A percentile compares a stretch with the other conserved stretches of the same genome.
Evolutionary conservation across 2,113 vertebrate species (phyloP).

Genomic region (Pyxicephalus adspersus): DNA sequence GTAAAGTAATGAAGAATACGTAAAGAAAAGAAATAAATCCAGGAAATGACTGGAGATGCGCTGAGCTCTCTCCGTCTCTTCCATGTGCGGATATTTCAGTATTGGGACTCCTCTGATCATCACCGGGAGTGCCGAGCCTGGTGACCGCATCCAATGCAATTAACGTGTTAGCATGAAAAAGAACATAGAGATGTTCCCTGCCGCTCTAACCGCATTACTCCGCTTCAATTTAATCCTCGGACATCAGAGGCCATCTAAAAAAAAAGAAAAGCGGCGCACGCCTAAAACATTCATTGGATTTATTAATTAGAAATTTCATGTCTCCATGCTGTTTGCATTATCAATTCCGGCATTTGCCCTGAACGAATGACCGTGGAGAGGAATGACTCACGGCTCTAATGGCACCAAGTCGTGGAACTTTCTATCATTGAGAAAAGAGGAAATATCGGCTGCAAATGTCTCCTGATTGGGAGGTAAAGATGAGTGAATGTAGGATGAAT

Average conservation of each 20-base stretch:
- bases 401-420: background rate
- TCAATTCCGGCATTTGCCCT: background rate
- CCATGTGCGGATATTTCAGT: too few species aligned
- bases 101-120: background rate
- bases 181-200: slow-evolving; percentile 4
- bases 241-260: slow-evolving; percentile 31
- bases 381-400: slow-evolving; percentile 1
- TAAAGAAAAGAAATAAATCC: too few species aligned
- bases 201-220: slow-evolving; percentile 15
- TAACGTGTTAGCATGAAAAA: slow-evolving; percentile 11
- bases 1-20: too few species aligned
- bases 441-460: too few species aligned
- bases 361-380: background rate
- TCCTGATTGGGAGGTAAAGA: too few species aligned
- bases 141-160: background rate
- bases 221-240: slow-evolving; percentile 12
- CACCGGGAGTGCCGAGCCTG: background rate
- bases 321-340: slow-evolving; percentile 33
- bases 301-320: slow-evolving; percentile 50
- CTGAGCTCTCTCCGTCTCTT: too few species aligned
- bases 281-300: slow-evolving; percentile 29
- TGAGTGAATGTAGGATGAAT: too few species aligned
- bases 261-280: background rate
- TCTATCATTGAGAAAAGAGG: too few species aligned
- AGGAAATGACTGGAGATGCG: too few species aligned